Evolutionary conservation across 2,888 invertebrate species (phyloP), one percentile per base, ranked within the genome.

Genomic region (Agrochola lota): DNA sequence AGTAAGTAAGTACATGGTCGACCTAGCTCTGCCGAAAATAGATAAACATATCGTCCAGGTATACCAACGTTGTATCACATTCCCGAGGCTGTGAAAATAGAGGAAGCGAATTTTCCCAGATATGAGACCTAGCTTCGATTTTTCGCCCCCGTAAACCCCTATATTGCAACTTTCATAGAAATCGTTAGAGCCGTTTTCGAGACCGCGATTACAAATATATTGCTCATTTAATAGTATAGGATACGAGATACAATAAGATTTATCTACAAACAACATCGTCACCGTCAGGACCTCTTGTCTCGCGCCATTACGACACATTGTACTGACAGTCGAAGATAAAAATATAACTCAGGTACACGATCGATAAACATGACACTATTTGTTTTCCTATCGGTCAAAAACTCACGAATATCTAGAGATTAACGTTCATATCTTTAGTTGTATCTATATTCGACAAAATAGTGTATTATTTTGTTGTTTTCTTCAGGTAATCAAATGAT

Each of bases 381-480:
- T 23, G 9, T 46, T 15, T 1, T 20, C 11, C 52, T 83, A 83
- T 80, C 69, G 68, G 69, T 64, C 78, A 78, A 35, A n/a, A 43
- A 15, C 43, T 55, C 55, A 49, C 59, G 20, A 62, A 52, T 23
- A 63, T 68, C 66, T 60, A 46, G 3, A 35, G 46, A 77, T 67
- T 62, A 64, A 11, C 46, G 15, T 23, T 64, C 20, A n/a, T 63
- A 77, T 62, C 80, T 46, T 55, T 35, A 55, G 11, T 60, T 8
- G n/a, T 43, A 55, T 62, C 43, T 49, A 7, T 20, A 17, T 7
- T 20, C 0, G 20, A 52, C 20, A 59, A 52, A 11, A 49, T 11
- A 23, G 5, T 68, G 3, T 35, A 23, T 15, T 26, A 59, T 59
- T 30, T 46, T 62, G 71, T 40, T 72, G n/a, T 40, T 55, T 30